Conservation (phyloP, 2,888 invertebrate genomes). For the Morinoia aosen region DNA sequence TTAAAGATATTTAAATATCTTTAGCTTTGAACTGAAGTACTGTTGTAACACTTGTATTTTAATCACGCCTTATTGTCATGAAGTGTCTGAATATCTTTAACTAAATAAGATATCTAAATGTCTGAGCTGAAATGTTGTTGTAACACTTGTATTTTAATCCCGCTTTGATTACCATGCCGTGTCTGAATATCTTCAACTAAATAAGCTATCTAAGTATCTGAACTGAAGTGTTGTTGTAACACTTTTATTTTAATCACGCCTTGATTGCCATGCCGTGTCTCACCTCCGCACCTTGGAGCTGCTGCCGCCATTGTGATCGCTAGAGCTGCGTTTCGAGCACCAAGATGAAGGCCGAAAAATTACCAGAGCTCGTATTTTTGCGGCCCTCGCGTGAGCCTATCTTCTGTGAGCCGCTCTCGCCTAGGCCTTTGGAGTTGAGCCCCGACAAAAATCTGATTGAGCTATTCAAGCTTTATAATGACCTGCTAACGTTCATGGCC, state of each 20-base stretch:
- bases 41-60: background rate
- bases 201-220: too few relatives aligned
- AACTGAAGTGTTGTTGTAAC: too few relatives aligned
- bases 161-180: background rate
- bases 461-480: conserved; percentile 48
- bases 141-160: background rate
- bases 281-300: background rate
- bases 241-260: background rate
- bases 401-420: background rate
- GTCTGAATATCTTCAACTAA: too few relatives aligned
- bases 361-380: background rate
- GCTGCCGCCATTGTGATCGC: background rate
- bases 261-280: background rate
- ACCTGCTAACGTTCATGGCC: conserved; percentile 43
- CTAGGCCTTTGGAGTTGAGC: background rate
- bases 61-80: background rate
- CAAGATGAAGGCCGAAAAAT: background rate
- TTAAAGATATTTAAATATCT: too few relatives aligned
- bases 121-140: too few relatives aligned
- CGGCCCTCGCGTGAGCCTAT: background rate
- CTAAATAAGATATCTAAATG: too few relatives aligned
- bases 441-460: conserved; percentile 35
- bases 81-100: too few relatives aligned
- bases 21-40: too few relatives aligned
- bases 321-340: background rate